Evolutionary conservation across 64 coral and sea anemone species (phyloP), one percentile per base, ranked within the genome.

Genomic region (Hydrozoanthus tunicans): DNA sequence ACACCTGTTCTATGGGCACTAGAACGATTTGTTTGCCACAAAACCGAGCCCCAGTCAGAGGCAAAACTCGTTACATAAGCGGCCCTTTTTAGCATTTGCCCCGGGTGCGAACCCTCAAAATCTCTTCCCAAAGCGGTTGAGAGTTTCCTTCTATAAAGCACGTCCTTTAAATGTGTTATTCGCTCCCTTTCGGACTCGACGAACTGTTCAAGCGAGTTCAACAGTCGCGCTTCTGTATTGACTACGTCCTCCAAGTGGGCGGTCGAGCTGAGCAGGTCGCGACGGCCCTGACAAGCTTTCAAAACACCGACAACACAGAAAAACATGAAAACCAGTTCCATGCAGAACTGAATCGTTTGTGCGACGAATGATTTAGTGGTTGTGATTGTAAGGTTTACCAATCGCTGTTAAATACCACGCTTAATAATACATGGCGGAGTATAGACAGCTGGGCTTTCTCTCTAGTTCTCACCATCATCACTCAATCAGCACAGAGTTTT

Each of bases 61-160:
- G 13, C 5, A 88, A 88, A 73, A 61, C 84, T 88, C 84, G 67
- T 73, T 58, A 25, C 51, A 70, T 88, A 88, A 3, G 24, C 84
- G 7, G 56, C 15, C 6, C 53, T 17, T 27, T 58, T 58, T 51
- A 88, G 20, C 5, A 56, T 25, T 24, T 73, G 52, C 3, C 25
- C 20, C 23, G 20, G 74, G 59, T 7, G 12, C 13, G 67, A 60
- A 24, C 17, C 27, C 6, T 2, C 55, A 8, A 74, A 60, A 0
- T 74, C 74, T 59, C 56, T 23, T 13, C 11, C 74, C 25, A 9
- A 24, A 24, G 11, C 9, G 5, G 3, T 4, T 59, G 59, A 57
- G 10, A 4, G 68, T 43, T 74, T 88, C 12, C 67, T 56, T 43
- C 53, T 88, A 6, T 11, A 56, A 58, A 88, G 15, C 4, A 59